Base-by-base conservation (phyloP, 2,113 vertebrate species). In the Gavia stellata region DNA sequence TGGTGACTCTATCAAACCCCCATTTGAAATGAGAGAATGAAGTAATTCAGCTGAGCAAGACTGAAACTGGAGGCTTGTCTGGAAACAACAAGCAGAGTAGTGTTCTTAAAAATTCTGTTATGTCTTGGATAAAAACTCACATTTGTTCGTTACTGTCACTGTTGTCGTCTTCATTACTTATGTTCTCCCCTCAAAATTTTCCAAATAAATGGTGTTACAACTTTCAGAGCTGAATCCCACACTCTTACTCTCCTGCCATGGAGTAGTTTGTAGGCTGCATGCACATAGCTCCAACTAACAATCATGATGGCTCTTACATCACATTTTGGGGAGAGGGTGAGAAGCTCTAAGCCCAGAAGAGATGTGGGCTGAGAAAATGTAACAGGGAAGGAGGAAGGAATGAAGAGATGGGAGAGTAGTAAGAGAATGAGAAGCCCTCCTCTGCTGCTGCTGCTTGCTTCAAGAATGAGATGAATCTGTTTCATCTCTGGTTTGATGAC, bases 401-500 rank as follows among this genome's bases (percentile, higher is more conserved):
- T 70, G 72, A 73, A 88, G 45, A 82, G 78, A 71, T 56, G 36
- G n/a, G 17, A 59, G 68, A 67, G 56, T 3, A 44, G 23, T 38
- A 87, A 77, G 58, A 79, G 79, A 58, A 85, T 86, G n/a, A 94
- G 50, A n/a, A 84, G 47, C 26, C 72, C 31, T 85, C 44, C 55
- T 91, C 49, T 63, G 45, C 75, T 73, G 45, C 75, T 73, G 72
- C 84, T 67, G 55, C 85, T 93, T 70, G 56, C 45, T 82, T 94
- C 49, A 68, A 73, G 55, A 85, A 92, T 36, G 88, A 96, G 88
- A 97, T 78, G 61, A 91, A 92, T 92, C 88, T 81, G 73, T 95
- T 97, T 97, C 67, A 97, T 96, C 96, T 97, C 86, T 14, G 49
- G 63, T 92, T 96, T 81, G 52, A 65, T 91, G 97, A 97, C 96